Evolutionary conservation across 2,113 vertebrate genomes (phyloP).

Genomic region (Xiphias gladius): DNA sequence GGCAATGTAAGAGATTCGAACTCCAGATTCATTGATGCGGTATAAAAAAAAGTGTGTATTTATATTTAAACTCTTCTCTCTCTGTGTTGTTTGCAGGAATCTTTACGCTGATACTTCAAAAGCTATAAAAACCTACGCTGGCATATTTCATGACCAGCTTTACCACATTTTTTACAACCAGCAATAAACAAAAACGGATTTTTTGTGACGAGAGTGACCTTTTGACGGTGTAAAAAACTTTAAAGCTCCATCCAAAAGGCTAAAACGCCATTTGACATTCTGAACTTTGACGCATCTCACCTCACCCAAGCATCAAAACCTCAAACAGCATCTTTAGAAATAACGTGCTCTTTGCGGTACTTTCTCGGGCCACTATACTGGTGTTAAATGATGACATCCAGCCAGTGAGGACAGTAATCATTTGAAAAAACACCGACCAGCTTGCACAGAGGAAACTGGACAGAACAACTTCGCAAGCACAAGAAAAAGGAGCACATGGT

Average conservation of each 20-base stretch:
- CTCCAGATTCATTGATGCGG: background rate
- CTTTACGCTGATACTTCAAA: conserved; percentile 72
- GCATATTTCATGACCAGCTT: conserved; percentile 78
- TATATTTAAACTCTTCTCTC: background rate
- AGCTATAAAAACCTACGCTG: conserved; percentile 71
- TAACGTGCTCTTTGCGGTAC: background rate
- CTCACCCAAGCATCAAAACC: background rate
- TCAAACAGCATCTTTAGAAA: conserved; percentile 17
- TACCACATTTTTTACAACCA: conserved; percentile 74
- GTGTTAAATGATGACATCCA: conserved; percentile 17
- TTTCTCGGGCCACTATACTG: no score
- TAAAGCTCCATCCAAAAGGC: background rate
- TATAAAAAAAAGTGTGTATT: background rate
- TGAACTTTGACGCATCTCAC: background rate
- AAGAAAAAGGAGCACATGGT: conserved; percentile 4
- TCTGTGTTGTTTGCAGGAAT: conserved; percentile 68
- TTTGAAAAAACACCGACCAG: background rate
- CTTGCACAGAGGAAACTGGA: conserved; percentile 13
- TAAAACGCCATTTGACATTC: background rate
- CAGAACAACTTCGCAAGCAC: conserved; percentile 1
- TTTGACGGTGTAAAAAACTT: conserved; percentile 8
- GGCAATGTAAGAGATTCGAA: conserved; percentile 71
- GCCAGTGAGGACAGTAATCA: background rate
- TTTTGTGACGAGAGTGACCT: background rate
- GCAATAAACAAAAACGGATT: conserved; percentile 44